These are phyloP conservation scores for Chrysolina oricalcia DNA, from an alignment of 2,888 invertebrate species.

Conservation along the genomic window DNA sequence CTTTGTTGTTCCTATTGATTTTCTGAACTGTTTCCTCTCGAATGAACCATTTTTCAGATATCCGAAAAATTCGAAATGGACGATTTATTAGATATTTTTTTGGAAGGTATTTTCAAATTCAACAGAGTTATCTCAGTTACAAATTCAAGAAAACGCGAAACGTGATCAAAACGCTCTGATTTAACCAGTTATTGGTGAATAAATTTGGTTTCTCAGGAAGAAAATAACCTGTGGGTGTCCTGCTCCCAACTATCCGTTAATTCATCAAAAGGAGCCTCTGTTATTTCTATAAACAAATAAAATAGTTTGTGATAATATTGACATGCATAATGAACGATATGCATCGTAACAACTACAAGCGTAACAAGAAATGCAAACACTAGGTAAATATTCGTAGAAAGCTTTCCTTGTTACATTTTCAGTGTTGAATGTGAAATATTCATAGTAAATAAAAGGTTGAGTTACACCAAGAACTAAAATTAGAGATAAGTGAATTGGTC, in stretches of 20 bases:
- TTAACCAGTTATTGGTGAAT: constrained; percentile 35
- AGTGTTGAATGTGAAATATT: constrained; percentile 54
- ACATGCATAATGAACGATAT: constrained; percentile 41
- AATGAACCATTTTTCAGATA: no score
- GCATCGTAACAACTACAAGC: constrained; percentile 34
- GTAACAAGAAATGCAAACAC: constrained; percentile 48
- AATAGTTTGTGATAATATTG: constrained; percentile 51
- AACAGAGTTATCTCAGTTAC: no score
- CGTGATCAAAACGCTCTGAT: constrained; percentile 9
- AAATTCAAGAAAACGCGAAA: no score
- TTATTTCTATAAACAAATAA: constrained; percentile 46
- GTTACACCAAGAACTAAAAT: constrained; percentile 41
- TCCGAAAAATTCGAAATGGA: no score
- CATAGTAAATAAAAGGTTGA: constrained; percentile 46
- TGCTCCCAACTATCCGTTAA: constrained; percentile 44
- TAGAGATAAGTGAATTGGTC: constrained; percentile 26
- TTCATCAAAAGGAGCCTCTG: constrained; percentile 50
- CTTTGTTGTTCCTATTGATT: no score
- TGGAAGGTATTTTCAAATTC: no score
- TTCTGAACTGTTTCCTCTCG: no score
- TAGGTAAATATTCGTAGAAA: constrained; percentile 54
- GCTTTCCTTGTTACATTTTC: constrained; percentile 59
- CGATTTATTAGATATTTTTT: no score
- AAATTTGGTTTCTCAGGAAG: constrained; percentile 20
- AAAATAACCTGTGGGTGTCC: constrained; percentile 36